A percentile compares a stretch with the other conserved stretches of the same genome.
Conservation (phyloP, 2,113 vertebrate genomes). For the Tenebrosternarchus preto region DNA sequence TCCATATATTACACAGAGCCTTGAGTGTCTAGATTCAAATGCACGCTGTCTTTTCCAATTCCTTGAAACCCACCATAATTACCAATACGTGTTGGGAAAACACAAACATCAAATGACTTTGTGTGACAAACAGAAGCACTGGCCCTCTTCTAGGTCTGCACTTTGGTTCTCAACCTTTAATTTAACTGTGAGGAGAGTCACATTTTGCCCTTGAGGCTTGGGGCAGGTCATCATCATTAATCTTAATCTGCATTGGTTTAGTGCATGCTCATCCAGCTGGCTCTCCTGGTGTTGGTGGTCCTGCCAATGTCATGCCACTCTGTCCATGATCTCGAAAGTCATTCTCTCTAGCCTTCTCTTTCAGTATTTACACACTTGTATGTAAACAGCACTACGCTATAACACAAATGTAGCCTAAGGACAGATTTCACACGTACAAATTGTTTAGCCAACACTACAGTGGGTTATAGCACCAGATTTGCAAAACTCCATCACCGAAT, state of each 20-base stretch:
- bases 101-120: neutral
- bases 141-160: neutral
- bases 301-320: conserved; percentile 44
- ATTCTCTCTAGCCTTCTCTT: conserved; percentile 40
- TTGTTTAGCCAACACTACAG: no score
- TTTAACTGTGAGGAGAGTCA: conserved; percentile 36
- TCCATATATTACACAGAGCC: neutral
- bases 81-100: neutral
- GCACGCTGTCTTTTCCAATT: neutral
- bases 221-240: conserved; percentile 53
- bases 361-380: conserved; percentile 27
- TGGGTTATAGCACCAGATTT: neutral
- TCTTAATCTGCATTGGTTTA: conserved; percentile 41
- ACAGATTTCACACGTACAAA: no score
- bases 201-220: conserved; percentile 48
- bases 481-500: neutral
- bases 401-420: no score
- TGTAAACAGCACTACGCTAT: no score
- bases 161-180: conserved; percentile 29
- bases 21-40: neutral
- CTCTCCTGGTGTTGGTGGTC: conserved; percentile 44
- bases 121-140: neutral
- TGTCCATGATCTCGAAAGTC: conserved; percentile 39
- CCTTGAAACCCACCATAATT: neutral
- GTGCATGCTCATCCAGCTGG: conserved; percentile 40